These are phyloP conservation scores for Oxyscelio sp. DNA, from an alignment of 2,888 invertebrate species.

Conservation along the genomic window DNA sequence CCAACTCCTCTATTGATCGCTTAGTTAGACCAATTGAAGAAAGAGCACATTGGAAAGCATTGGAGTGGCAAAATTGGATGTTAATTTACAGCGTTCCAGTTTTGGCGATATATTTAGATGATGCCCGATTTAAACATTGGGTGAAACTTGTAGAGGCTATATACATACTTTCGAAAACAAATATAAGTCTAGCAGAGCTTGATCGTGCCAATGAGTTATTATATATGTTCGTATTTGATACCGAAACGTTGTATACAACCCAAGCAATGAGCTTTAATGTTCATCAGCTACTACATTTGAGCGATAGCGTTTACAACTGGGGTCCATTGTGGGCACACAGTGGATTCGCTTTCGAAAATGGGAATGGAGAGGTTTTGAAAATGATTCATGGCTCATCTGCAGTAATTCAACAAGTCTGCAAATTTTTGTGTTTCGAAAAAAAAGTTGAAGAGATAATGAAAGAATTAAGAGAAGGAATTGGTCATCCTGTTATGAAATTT, in stretches of 20 bases:
- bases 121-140: conserved; percentile 20
- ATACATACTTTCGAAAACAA: conserved; percentile 29
- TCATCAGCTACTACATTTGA: conserved; percentile 53
- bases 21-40: conserved; percentile 47
- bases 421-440: conserved; percentile 19
- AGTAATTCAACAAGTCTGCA: conserved; percentile 25
- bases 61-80: conserved; percentile 52
- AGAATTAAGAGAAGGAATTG: conserved; percentile 5
- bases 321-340: too few species aligned
- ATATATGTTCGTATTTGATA: conserved; percentile 23
- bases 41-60: conserved; percentile 42
- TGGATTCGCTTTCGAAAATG: too few species aligned
- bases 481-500: conserved; percentile 12
- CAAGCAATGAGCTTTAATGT: conserved; percentile 49
- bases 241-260: conserved; percentile 30
- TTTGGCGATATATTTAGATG: conserved; percentile 24
- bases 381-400: conserved; percentile 14
- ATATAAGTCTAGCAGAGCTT: conserved; percentile 23
- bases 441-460: conserved; percentile 4
- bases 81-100: conserved; percentile 57
- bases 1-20: conserved; percentile 42
- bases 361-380: conserved; percentile 22
- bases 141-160: conserved; percentile 7
- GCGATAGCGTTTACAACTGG: conserved; percentile 53
- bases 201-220: conserved; percentile 33